These are phyloP conservation scores for Leptura quadrifasciata DNA, from an alignment of 2,888 invertebrate genomes.

Conservation along the genomic window DNA sequence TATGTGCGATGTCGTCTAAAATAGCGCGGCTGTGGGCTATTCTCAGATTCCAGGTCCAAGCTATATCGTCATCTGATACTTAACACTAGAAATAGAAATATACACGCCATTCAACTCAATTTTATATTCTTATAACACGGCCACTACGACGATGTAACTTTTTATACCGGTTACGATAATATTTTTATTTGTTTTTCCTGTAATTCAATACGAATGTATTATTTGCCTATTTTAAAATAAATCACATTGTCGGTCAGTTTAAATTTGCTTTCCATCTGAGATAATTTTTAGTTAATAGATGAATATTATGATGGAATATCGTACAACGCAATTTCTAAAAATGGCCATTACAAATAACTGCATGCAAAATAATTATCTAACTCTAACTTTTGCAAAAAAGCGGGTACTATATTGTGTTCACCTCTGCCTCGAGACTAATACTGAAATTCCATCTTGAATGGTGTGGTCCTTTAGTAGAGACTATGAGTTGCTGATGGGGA, in stretches of 20 bases:
- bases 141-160: not conserved
- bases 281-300: too few species aligned
- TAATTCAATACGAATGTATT: not conserved
- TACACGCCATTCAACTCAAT: slow-evolving; percentile 32
- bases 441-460: too few species aligned
- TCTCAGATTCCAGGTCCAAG: slow-evolving; percentile 61
- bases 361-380: too few species aligned
- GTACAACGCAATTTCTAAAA: too few species aligned
- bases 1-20: slow-evolving; percentile 55
- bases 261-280: not conserved
- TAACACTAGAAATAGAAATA: slow-evolving; percentile 62
- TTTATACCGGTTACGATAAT: not conserved
- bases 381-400: too few species aligned
- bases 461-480: too few species aligned
- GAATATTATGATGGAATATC: too few species aligned
- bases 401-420: too few species aligned
- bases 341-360: too few species aligned
- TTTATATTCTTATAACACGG: slow-evolving; percentile 24
- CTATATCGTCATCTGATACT: slow-evolving; percentile 62
- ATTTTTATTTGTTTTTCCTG: not conserved
- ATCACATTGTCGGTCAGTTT: not conserved
- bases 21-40: slow-evolving; percentile 58
- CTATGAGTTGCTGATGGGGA: too few species aligned
- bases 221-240: slow-evolving; percentile 2
- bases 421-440: too few species aligned